Conservation (phyloP, 2,888 invertebrate species). For the Pemphredon lugubris region DNA sequence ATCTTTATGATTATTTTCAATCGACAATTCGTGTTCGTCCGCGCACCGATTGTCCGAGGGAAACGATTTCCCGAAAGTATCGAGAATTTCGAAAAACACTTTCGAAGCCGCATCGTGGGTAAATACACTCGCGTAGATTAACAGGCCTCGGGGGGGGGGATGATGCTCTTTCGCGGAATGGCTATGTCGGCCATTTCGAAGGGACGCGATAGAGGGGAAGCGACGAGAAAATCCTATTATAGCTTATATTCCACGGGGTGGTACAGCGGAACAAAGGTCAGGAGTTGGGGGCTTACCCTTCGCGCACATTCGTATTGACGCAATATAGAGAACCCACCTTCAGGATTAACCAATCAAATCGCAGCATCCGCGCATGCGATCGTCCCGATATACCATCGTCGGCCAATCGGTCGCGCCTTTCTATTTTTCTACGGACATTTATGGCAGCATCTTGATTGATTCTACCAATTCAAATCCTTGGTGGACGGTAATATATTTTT, state of each 20-base stretch:
- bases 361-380: conserved; percentile 80
- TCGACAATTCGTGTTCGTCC: no score
- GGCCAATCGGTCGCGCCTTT: conserved; percentile 20
- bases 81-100: not conserved
- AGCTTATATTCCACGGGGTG: conserved; percentile 42
- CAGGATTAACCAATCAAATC: conserved; percentile 74
- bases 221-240: conserved; percentile 63
- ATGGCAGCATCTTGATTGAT: not conserved
- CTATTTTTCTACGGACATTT: not conserved
- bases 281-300: conserved; percentile 47
- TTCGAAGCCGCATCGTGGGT: not conserved
- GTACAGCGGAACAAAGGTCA: conserved; percentile 48
- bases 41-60: no score
- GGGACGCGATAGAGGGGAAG: conserved; percentile 29
- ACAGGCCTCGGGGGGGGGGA: conserved; percentile 53
- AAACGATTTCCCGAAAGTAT: conserved; percentile 14
- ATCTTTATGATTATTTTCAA: no score
- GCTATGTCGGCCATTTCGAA: conserved; percentile 64
- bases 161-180: conserved; percentile 52
- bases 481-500: no score
- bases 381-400: conserved; percentile 69
- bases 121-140: conserved; percentile 42
- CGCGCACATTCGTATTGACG: conserved; percentile 71
- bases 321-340: conserved; percentile 70
- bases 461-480: no score